Evolutionary conservation across 2,888 invertebrate genomes (phyloP).

Genomic region (Opisthograptis luteolata): DNA sequence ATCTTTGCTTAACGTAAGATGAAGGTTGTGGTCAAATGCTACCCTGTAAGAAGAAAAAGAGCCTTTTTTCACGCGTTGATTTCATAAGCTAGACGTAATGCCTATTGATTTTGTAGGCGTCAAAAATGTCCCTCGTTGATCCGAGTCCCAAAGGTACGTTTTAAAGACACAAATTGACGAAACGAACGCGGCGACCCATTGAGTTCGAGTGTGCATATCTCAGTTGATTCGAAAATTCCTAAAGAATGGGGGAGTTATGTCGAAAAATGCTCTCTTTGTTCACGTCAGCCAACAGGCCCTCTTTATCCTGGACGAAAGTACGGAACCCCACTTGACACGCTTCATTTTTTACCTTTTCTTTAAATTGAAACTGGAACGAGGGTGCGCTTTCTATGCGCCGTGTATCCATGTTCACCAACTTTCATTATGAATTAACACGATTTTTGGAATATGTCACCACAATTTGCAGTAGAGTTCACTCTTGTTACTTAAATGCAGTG

Average conservation of each 20-base stretch:
- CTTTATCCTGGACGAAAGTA: conserved; percentile 64
- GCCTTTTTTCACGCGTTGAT: not conserved
- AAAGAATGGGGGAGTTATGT: conserved; percentile 58
- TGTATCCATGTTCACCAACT: conserved; percentile 59
- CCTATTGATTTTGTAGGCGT: conserved; percentile 7
- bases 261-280: conserved; percentile 74
- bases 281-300: conserved; percentile 72
- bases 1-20: no score
- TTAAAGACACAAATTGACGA: conserved; percentile 43
- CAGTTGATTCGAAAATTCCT: conserved; percentile 63
- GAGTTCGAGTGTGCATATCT: conserved; percentile 62
- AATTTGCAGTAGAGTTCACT: conserved; percentile 23
- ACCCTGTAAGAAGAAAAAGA: no score
- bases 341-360: conserved; percentile 78
- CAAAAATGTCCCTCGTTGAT: conserved; percentile 15
- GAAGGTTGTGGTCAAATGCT: no score
- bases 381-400: conserved; percentile 53
- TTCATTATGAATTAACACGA: conserved; percentile 60
- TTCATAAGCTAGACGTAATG: not conserved
- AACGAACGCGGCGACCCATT: conserved; percentile 52
- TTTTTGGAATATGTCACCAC: conserved; percentile 47
- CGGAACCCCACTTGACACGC: conserved; percentile 78
- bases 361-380: conserved; percentile 72
- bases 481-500: no score
- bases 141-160: conserved; percentile 17